phyloP scores from a whole-genome alignment of 1,140 invertebrate genomes.

The Capitella teleta region DNA sequence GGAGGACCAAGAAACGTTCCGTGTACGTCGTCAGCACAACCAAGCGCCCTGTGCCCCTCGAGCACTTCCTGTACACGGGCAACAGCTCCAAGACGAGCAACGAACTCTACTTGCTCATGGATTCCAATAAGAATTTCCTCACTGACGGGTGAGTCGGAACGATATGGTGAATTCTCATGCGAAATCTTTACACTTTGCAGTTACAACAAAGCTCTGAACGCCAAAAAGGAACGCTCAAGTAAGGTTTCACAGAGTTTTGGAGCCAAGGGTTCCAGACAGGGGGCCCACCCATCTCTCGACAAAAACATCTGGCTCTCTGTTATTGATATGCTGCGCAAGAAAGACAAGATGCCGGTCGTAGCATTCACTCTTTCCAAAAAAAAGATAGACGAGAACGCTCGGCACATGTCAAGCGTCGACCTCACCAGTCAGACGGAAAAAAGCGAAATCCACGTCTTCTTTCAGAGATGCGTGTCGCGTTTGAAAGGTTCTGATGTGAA shows the following conservation, averaged over 20 bases:
- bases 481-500: constrained; percentile 74
- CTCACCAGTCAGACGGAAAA: constrained; percentile 76
- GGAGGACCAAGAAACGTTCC: constrained; percentile 74
- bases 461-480: constrained; percentile 65
- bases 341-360: constrained; percentile 82
- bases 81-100: constrained; percentile 63
- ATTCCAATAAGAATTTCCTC: constrained; percentile 46
- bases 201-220: constrained; percentile 53
- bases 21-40: constrained; percentile 90
- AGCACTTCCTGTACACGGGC: constrained; percentile 87
- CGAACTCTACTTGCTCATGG: constrained; percentile 73
- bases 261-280: constrained; percentile 42
- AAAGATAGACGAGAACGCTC: constrained; percentile 69
- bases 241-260: constrained; percentile 50
- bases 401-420: constrained; percentile 57
- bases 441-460: constrained; percentile 67
- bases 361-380: constrained; percentile 88
- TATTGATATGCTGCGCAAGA: constrained; percentile 63
- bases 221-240: constrained; percentile 54
- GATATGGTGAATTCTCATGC: background rate
- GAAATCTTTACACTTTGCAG: constrained; percentile 21
- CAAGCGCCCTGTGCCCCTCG: constrained; percentile 87
- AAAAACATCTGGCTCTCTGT: constrained; percentile 63
- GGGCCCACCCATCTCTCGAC: constrained; percentile 48
- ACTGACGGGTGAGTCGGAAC: constrained; percentile 52